Base-by-base conservation (phyloP, 2,113 vertebrate genomes). In the Paralichthys olivaceus region DNA sequence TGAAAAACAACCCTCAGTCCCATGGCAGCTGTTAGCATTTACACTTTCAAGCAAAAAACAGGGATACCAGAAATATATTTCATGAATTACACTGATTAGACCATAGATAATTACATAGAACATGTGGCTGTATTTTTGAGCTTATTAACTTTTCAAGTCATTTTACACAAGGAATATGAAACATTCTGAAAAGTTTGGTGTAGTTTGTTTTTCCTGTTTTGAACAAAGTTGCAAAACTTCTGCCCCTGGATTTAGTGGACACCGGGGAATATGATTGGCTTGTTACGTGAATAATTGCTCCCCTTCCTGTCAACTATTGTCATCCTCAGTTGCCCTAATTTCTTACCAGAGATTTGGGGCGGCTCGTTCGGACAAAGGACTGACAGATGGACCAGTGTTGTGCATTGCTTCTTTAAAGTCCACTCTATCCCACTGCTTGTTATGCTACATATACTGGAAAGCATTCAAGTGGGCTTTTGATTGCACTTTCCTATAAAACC, bases 401-500 rank as follows among this genome's bases (percentile, higher is more conserved):
- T 47, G 19, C 19, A 17, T 53, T 49, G 14, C 19, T 20, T 43
- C 25, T 32, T 73, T 23, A 74, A 55, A 56, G 57, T 25, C 25
- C 37, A 22, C 55, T 69, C n/a, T 56, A 28, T 60, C 56, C 29
- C 15, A 59, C 3, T 77, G 26, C 58, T 57, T 75, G 37, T 63
- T 67, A 29, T 54, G 55, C 15, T 22, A 4, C 25, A 58, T 40
- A 47, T 23, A 37, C 57, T 51, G 7, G 55, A 1, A 66, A 22
- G n/a, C 40, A 66, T 61, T 28, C 11, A 28, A 17, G 2, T 40
- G 1, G 25, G n/a, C 11, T 57, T 72, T 53, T 13, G 53, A 29
- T 40, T 69, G 45, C 68, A 58, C 62, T 51, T 83, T 66, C 58
- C n/a, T 74, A 4, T 40, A 54, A 68, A 47, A 76, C 2, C 22